A percentile compares a stretch with the other conserved stretches of the same genome.
Evolutionary conservation across 2,113 vertebrate species (phyloP).

Genomic region (Pithys albifrons): DNA sequence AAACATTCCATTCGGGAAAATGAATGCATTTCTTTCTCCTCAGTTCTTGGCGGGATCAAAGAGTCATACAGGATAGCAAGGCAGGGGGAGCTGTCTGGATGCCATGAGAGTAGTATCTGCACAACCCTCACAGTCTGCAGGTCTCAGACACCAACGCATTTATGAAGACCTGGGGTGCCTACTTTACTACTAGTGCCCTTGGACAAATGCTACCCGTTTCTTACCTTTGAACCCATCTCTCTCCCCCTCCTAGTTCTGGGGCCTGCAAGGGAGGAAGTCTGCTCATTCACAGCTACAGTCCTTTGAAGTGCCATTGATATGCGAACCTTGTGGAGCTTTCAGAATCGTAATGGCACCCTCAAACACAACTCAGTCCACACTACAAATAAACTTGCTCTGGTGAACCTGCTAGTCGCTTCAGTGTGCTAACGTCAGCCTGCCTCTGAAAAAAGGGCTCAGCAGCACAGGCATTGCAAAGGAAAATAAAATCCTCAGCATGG

Average conservation of each 20-base stretch:
- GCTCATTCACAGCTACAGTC: constrained; percentile 54
- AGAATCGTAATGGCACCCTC: constrained; percentile 68
- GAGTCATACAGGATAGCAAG: not conserved
- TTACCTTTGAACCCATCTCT: constrained; percentile 33
- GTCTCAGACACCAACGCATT: not conserved
- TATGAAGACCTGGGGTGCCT: not conserved
- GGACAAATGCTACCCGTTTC: constrained; percentile 6
- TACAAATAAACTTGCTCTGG: constrained; percentile 82
- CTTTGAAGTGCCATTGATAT: constrained; percentile 81
- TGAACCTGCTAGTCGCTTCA: constrained; percentile 58
- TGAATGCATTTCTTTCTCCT: not conserved
- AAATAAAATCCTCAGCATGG: constrained; percentile 83
- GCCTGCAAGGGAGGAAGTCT: constrained; percentile 41
- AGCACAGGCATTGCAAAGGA: constrained; percentile 74
- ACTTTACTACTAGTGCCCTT: not conserved
- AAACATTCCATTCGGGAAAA: not conserved
- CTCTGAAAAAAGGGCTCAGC: constrained; percentile 71
- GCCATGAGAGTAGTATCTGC: not conserved
- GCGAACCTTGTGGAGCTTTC: constrained; percentile 68
- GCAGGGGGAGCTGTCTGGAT: not conserved
- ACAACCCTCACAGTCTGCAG: not conserved
- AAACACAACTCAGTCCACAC: constrained; percentile 56
- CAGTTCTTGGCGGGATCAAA: not conserved
- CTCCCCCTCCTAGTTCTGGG: not conserved
- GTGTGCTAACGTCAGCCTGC: constrained; percentile 61